Evolutionary conservation across 2,113 vertebrate species (phyloP).

Genomic region (Orientallactaga bullata): DNA sequence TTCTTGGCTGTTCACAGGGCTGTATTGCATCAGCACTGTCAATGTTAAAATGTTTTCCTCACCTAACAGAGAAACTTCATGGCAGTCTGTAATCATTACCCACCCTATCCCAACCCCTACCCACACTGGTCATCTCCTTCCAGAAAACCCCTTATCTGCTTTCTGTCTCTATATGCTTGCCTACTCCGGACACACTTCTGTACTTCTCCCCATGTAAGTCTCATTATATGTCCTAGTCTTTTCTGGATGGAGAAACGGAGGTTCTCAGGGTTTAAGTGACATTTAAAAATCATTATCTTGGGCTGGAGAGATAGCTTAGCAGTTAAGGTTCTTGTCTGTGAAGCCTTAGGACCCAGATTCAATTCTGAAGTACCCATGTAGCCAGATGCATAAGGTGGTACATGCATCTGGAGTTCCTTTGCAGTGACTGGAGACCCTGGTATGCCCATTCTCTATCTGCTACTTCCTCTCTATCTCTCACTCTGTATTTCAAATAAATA

Average conservation of each 20-base stretch:
- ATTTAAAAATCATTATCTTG: background rate
- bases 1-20: background rate
- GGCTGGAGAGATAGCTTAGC: no score
- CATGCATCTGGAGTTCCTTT: no score
- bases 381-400: no score
- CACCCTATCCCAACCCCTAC: background rate
- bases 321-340: no score
- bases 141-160: background rate
- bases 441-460: no score
- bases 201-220: background rate
- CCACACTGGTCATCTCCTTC: background rate
- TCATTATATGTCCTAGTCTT: background rate
- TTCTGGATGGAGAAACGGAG: conserved; percentile 12
- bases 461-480: no score
- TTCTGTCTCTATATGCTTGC: background rate
- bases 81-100: background rate
- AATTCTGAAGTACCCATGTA: no score
- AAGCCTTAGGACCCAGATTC: no score
- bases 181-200: background rate
- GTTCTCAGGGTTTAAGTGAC: background rate
- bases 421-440: no score
- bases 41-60: background rate
- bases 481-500: no score
- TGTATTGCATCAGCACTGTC: background rate
- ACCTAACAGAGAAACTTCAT: background rate